Evolutionary conservation across 2,113 vertebrate genomes (phyloP).

Genomic region (Larimichthys crocea): DNA sequence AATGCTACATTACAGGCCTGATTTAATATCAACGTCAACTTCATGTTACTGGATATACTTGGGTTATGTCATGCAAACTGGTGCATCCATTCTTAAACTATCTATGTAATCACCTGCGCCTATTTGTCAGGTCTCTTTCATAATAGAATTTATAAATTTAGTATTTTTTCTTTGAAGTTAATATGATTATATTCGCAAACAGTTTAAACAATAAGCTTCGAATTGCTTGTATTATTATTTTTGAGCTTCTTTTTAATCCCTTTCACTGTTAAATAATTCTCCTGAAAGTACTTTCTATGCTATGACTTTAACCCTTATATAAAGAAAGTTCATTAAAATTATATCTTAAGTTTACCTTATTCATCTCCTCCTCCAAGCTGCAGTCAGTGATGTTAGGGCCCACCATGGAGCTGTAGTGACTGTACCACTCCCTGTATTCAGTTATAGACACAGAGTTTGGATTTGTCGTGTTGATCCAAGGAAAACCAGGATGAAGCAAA

Average conservation of each 20-base stretch:
- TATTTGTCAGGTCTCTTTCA: background rate
- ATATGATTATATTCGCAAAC: background rate
- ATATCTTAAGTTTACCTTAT: constrained; percentile 71
- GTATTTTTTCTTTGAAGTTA: too few species aligned
- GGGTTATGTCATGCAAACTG: background rate
- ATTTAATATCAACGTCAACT: background rate
- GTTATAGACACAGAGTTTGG: constrained; percentile 74
- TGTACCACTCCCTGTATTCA: constrained; percentile 84
- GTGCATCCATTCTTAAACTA: background rate
- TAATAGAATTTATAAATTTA: background rate
- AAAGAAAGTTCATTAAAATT: background rate
- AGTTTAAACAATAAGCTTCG: background rate
- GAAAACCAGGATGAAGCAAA: constrained; percentile 60
- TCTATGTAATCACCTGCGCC: background rate
- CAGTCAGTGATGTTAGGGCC: constrained; percentile 82
- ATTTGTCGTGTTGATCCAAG: constrained; percentile 77
- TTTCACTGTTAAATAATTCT: background rate
- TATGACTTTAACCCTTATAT: background rate
- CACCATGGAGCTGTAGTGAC: constrained; percentile 63
- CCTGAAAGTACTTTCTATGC: background rate
- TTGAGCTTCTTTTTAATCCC: background rate
- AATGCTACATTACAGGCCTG: background rate
- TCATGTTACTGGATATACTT: background rate
- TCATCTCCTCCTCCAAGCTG: constrained; percentile 84
- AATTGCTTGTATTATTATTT: background rate